Conservation (phyloP, 1,140 invertebrate genomes). For the Drosophila baimaii region DNA sequence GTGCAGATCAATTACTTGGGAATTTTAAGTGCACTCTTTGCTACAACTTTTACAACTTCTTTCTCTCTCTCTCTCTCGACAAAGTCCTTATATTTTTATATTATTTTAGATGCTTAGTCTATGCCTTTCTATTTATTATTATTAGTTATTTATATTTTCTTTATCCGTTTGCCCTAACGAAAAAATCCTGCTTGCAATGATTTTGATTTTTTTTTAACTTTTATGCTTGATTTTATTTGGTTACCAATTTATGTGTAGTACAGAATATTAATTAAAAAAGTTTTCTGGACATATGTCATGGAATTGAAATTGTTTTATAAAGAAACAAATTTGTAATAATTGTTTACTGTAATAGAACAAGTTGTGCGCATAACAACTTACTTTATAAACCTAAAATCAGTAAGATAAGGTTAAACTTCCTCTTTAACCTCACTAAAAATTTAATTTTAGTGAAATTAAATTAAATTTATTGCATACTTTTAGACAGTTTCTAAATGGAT, state of each 20-base stretch:
- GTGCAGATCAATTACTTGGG: too few species aligned
- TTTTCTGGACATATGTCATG: background rate
- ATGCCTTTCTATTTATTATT: too few species aligned
- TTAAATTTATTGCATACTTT: background rate
- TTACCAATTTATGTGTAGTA: background rate
- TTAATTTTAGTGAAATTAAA: background rate
- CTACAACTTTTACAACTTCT: too few species aligned
- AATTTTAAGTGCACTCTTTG: too few species aligned
- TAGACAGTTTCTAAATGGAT: background rate
- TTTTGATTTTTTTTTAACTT: too few species aligned
- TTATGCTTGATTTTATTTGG: too few species aligned
- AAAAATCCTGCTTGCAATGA: too few species aligned
- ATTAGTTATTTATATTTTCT: too few species aligned
- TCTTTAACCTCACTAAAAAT: background rate
- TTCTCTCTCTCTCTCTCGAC: too few species aligned
- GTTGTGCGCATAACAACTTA: background rate
- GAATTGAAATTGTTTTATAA: background rate
- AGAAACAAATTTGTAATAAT: background rate
- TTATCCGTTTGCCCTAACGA: too few species aligned
- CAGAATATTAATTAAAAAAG: background rate
- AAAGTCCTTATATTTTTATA: too few species aligned
- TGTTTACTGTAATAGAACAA: background rate
- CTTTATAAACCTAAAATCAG: background rate
- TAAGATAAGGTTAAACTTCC: background rate
- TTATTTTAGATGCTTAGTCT: too few species aligned